A percentile compares a stretch with the other conserved stretches of the same genome.
Evolutionary conservation across 2,113 vertebrate species (phyloP).

Genomic region (Amblyopsis rosae): DNA sequence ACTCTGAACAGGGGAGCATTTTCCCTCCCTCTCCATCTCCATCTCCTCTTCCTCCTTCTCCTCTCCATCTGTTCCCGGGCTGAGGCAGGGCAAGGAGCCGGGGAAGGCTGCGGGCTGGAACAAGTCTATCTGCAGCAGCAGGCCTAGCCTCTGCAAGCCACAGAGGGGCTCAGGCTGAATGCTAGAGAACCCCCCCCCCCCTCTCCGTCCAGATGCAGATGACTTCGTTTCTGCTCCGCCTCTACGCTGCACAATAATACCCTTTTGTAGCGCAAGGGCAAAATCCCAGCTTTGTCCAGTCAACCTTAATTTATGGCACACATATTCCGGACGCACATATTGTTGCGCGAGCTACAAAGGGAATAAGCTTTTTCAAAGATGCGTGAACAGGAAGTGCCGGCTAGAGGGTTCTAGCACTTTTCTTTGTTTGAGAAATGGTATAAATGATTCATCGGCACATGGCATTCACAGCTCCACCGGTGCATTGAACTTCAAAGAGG

Average conservation of each 20-base stretch:
- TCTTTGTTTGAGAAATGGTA: conserved; percentile 71
- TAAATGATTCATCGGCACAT: conserved; percentile 74
- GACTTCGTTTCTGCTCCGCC: conserved; percentile 63
- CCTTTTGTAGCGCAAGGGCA: conserved; percentile 73
- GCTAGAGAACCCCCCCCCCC: conserved; percentile 50
- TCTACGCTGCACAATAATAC: conserved; percentile 71
- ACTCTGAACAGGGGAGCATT: conserved; percentile 58
- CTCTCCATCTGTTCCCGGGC: conserved; percentile 72
- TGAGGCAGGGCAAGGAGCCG: conserved; percentile 67
- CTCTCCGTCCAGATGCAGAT: conserved; percentile 73
- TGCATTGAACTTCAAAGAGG: conserved; percentile 67
- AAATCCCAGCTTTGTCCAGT: conserved; percentile 78
- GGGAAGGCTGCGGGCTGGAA: conserved; percentile 74
- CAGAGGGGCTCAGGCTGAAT: conserved; percentile 67
- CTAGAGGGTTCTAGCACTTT: conserved; percentile 64
- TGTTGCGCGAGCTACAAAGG: conserved; percentile 68
- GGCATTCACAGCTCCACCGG: conserved; percentile 63
- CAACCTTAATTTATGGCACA: conserved; percentile 79
- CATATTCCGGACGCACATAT: conserved; percentile 71
- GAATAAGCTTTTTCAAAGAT: conserved; percentile 64
- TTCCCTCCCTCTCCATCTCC: conserved; percentile 57
- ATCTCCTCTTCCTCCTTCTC: conserved; percentile 29
- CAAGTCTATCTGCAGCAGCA: conserved; percentile 79
- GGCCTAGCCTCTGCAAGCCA: conserved; percentile 68
- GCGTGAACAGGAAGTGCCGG: conserved; percentile 57